Evolutionary conservation across 2,797 vertebrate species (phyloP).

Genomic region (Pseudochirops cupreus): DNA sequence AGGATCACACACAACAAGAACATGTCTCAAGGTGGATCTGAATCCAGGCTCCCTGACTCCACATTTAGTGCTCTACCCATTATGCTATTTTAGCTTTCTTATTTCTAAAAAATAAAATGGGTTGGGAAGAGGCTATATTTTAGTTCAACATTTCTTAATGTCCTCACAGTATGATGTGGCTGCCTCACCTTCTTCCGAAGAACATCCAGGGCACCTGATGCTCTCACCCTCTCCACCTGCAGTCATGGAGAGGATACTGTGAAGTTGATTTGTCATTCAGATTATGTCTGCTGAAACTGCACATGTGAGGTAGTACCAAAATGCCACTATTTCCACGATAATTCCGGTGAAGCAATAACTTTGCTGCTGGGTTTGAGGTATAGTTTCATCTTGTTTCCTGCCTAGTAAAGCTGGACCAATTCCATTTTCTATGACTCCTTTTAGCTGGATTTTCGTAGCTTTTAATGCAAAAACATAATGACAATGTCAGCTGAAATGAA

Average conservation of each 20-base stretch:
- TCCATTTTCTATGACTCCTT: not conserved
- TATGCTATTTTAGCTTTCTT: not conserved
- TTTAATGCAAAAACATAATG: not conserved
- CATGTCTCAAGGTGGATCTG: not conserved
- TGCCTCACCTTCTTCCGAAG: not conserved
- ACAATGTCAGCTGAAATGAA: constrained; percentile 86
- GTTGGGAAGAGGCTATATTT: not conserved
- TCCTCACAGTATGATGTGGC: not conserved
- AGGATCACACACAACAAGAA: not conserved
- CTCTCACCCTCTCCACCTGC: not conserved
- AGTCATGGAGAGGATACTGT: not conserved
- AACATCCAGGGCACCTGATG: not conserved
- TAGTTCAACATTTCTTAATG: not conserved
- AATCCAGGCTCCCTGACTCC: not conserved
- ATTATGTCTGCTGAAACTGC: not conserved
- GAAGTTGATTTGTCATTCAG: not conserved
- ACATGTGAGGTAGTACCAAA: not conserved
- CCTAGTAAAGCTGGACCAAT: not conserved
- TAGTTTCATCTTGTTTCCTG: not conserved
- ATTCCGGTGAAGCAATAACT: not conserved
- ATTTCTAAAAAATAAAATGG: not conserved
- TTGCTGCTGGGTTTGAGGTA: not conserved
- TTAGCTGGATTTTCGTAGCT: not conserved
- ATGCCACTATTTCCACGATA: not conserved
- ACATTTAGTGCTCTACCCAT: not conserved